Percentiles rank a stretch among this genome's conserved stretches.
These are phyloP conservation scores for Phalacrocorax pelagicus DNA, from an alignment of 2,113 vertebrate species.

Conservation along the genomic window DNA sequence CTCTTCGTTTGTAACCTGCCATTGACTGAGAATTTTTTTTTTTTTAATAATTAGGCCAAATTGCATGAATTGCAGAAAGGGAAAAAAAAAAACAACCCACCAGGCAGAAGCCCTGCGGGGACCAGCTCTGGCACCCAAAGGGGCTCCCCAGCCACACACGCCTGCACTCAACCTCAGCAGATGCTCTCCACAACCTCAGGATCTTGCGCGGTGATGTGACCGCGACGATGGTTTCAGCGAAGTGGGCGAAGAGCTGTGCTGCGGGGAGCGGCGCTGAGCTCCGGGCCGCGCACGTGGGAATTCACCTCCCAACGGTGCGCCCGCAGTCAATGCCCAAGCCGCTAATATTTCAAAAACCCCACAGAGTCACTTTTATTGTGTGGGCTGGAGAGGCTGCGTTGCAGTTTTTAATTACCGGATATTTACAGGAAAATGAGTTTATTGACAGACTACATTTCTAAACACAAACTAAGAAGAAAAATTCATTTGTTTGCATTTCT, in stretches of 20 bases:
- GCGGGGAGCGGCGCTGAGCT: rapidly evolving
- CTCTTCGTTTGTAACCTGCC: neutral
- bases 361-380: rapidly evolving
- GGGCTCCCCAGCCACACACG: rapidly evolving
- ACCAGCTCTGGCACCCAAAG: neutral
- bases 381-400: neutral
- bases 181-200: neutral
- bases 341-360: neutral
- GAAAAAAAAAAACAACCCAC: too few species aligned
- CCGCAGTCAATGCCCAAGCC: neutral
- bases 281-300: neutral
- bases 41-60: neutral
- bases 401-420: neutral
- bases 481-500: neutral
- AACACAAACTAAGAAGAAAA: neutral
- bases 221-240: neutral
- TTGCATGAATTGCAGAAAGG: neutral
- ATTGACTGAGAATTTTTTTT: rapidly evolving
- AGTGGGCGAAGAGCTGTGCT: neutral
- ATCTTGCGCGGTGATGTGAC: rapidly evolving
- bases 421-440: neutral
- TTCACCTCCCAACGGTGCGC: neutral
- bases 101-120: neutral
- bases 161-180: too few species aligned
- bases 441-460: neutral